Conservation (phyloP, 2,797 vertebrate species). For the Alca torda region DNA sequence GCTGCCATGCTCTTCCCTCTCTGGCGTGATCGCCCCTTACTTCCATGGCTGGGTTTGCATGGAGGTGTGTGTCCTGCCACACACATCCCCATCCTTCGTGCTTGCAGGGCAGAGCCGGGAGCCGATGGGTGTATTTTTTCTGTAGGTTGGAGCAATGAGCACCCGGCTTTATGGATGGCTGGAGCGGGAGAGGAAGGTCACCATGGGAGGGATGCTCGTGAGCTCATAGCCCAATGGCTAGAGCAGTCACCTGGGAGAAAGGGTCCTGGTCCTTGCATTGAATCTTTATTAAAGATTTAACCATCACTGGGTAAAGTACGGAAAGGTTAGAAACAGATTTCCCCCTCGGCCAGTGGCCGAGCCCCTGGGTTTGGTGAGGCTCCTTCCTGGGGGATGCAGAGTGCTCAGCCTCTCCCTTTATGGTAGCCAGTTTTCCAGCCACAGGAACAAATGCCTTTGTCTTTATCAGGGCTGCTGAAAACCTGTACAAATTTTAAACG, state of each 20-base stretch:
- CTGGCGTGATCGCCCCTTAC: neutral
- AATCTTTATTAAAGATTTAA: neutral
- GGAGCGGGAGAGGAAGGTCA: neutral
- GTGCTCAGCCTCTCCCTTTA: neutral
- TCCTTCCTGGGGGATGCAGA: neutral
- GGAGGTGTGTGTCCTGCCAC: fast-evolving
- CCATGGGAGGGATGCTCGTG: fast-evolving
- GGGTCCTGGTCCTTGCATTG: neutral
- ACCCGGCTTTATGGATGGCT: neutral
- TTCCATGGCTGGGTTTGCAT: neutral
- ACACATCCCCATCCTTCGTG: fast-evolving
- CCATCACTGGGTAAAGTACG: neutral
- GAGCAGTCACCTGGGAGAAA: neutral
- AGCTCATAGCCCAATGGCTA: neutral
- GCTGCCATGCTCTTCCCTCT: neutral
- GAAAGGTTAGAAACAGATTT: neutral
- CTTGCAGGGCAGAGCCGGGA: neutral
- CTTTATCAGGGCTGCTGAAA: neutral
- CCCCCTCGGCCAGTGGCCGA: neutral
- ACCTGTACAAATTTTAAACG: neutral
- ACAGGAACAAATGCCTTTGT: neutral
- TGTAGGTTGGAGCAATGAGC: neutral
- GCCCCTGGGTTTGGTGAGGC: neutral
- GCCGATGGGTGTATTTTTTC: neutral
- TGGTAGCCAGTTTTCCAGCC: neutral